phyloP scores from a whole-genome alignment of 2,113 vertebrate species.

The Lontra canadensis region DNA sequence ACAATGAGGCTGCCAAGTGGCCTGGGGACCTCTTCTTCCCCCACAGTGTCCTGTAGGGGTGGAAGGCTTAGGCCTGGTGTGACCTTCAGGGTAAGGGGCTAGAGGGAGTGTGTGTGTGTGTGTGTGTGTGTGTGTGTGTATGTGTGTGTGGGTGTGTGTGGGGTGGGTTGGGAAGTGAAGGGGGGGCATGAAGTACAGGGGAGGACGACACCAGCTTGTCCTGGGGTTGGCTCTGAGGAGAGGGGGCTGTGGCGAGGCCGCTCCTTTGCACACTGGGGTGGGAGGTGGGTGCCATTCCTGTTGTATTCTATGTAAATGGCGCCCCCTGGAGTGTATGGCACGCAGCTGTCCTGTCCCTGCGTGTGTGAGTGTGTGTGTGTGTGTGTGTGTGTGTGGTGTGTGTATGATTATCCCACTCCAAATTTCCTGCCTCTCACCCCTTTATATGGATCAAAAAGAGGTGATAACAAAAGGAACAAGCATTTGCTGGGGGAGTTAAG shows the following conservation, averaged over 20 bases:
- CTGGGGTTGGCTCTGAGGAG: neutral
- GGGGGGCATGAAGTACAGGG: neutral
- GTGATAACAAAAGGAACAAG: neutral
- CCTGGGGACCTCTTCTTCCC: neutral
- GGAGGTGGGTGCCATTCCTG: neutral
- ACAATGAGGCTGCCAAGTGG: neutral
- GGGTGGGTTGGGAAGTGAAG: neutral
- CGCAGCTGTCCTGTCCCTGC: no score
- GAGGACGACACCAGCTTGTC: neutral
- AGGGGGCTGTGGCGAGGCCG: neutral
- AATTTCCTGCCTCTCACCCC: neutral
- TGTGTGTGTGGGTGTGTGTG: no score
- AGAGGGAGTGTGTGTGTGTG: neutral
- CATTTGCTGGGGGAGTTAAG: neutral
- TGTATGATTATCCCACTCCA: neutral
- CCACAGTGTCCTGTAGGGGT: neutral
- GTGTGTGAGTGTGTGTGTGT: neutral
- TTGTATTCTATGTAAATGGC: constrained; percentile 39
- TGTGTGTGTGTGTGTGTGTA: no score
- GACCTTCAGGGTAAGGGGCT: neutral
- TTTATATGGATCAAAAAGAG: neutral
- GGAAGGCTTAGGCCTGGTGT: neutral
- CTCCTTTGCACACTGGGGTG: neutral
- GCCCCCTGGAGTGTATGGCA: constrained; percentile 66
- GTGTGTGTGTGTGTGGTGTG: neutral